Percentiles rank a stretch among this genome's conserved stretches.
These are phyloP conservation scores for Netelia fuscicornis DNA, from an alignment of 2,888 invertebrate species.

Conservation along the genomic window DNA sequence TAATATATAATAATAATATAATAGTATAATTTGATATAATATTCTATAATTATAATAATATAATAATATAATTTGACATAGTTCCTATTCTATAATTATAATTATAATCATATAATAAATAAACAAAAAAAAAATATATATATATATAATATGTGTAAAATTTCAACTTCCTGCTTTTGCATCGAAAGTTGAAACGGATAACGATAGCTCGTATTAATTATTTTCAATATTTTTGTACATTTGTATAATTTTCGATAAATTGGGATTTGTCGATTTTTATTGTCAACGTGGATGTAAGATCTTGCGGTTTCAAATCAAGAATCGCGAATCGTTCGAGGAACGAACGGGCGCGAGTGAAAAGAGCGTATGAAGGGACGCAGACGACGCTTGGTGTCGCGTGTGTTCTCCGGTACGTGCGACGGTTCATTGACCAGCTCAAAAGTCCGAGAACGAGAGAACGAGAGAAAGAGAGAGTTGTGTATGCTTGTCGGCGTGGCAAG, in stretches of 20 bases:
- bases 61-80: no score
- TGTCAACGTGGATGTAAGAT: no score
- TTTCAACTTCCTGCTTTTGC: conserved; percentile 31
- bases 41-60: no score
- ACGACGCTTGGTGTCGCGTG: conserved; percentile 75
- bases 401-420: conserved; percentile 67
- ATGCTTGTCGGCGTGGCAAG: conserved; percentile 41
- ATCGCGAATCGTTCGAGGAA: conserved; percentile 64
- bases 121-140: no score
- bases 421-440: conserved; percentile 77
- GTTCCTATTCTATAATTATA: no score
- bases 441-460: conserved; percentile 45
- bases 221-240: no score
- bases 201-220: background rate
- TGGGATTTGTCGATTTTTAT: no score
- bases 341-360: conserved; percentile 60
- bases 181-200: background rate
- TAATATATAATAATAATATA: no score
- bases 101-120: no score
- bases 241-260: no score
- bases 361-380: conserved; percentile 39
- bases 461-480: conserved; percentile 40
- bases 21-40: no score
- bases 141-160: background rate
- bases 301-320: no score